A percentile compares a stretch with the other conserved stretches of the same genome.
Evolutionary conservation across 1,140 invertebrate species (phyloP).

Genomic region (Megalopta genalis): DNA sequence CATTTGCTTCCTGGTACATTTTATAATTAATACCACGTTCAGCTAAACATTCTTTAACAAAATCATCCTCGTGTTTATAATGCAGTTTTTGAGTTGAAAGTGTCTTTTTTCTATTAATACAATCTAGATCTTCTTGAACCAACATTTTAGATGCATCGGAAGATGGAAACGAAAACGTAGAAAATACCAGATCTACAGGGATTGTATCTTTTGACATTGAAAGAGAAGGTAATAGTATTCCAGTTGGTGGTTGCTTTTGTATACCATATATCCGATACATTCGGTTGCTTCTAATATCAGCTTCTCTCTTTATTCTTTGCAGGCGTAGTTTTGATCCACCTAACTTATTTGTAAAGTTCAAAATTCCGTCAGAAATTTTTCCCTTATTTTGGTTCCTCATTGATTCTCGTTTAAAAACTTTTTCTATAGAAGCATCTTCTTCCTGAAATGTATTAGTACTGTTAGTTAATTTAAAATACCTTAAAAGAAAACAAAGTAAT

Average conservation of each 20-base stretch:
- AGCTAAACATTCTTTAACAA: conserved; percentile 75
- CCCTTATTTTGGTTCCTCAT: conserved; percentile 27
- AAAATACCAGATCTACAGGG: conserved; percentile 80
- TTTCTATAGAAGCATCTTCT: conserved; percentile 36
- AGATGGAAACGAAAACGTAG: conserved; percentile 81
- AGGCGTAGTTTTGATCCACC: background rate
- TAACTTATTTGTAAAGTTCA: conserved; percentile 2
- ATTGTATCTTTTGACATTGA: conserved; percentile 64
- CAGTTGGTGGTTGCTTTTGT: conserved; percentile 75
- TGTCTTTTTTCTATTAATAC: conserved; percentile 75
- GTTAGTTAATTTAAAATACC: background rate
- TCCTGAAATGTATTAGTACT: conserved; percentile 1
- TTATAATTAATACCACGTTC: conserved; percentile 75
- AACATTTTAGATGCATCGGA: conserved; percentile 75
- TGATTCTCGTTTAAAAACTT: conserved; percentile 44
- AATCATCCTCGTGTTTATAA: conserved; percentile 63
- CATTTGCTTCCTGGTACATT: conserved; percentile 71
- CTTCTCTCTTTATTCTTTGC: conserved; percentile 27
- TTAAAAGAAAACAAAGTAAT: background rate
- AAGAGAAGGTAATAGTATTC: conserved; percentile 74
- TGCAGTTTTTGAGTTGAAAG: conserved; percentile 61
- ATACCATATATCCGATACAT: conserved; percentile 72
- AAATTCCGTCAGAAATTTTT: background rate
- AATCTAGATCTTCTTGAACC: conserved; percentile 78
- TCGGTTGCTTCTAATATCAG: conserved; percentile 39